A percentile compares a stretch with the other conserved stretches of the same genome.
These are phyloP conservation scores for Paramuricea clavata DNA, from an alignment of 92 coral and sea anemone species.

Conservation along the genomic window DNA sequence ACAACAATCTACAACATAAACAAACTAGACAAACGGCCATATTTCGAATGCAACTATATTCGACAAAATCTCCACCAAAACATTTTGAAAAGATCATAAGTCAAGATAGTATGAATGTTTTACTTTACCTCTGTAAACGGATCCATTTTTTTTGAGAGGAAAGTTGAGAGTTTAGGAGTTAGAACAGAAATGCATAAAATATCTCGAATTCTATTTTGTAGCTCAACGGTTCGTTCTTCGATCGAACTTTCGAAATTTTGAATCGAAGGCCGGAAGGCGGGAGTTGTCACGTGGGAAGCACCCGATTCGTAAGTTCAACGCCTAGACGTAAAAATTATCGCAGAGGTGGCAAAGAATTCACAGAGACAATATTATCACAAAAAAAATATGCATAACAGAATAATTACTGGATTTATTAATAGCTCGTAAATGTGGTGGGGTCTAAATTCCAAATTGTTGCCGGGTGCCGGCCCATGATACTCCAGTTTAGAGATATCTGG, in stretches of 20 bases:
- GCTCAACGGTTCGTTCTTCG: neutral
- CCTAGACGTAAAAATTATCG: neutral
- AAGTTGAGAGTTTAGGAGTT: too few species aligned
- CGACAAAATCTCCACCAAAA: neutral
- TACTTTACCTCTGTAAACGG: conserved; percentile 44
- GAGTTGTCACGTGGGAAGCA: conserved; percentile 28
- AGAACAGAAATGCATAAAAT: neutral
- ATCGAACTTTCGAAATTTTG: conserved; percentile 31
- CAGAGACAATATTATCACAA: too few species aligned
- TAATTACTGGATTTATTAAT: too few species aligned
- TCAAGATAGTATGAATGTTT: neutral
- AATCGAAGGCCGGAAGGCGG: conserved; percentile 51
- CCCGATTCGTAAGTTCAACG: conserved; percentile 13
- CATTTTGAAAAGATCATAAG: neutral
- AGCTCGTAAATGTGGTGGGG: too few species aligned
- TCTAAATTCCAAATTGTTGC: too few species aligned
- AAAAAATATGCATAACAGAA: too few species aligned
- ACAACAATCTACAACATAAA: neutral
- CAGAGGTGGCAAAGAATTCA: too few species aligned
- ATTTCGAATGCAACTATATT: neutral
- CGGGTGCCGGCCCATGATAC: too few species aligned
- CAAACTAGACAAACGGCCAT: neutral
- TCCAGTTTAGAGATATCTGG: too few species aligned
- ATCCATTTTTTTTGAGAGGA: conserved; percentile 23
- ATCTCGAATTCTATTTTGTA: neutral